Evolutionary conservation across 2,113 vertebrate species (phyloP), one percentile per base, ranked within the genome.

Genomic region (Hippocampus barbouri): DNA sequence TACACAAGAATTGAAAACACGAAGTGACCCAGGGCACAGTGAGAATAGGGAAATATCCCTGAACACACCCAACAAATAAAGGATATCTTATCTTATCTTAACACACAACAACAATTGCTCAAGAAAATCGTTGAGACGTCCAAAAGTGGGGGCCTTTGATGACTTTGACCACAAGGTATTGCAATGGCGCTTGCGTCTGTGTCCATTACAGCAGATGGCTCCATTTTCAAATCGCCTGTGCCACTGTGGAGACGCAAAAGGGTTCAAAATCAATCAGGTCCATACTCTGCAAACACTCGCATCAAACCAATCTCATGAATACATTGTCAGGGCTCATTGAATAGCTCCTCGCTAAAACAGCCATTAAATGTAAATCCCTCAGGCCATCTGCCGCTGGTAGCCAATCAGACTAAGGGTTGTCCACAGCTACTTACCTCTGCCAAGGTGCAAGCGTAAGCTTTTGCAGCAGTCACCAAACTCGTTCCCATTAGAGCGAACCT

Each of bases 401-500:
- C 82, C 80, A 81, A 80, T 88, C 79, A 84, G 71, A 72, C 64
- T 49, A 68, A 71, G 77, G 70, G 75, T 82, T 83, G 74, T 66
- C 78, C 75, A 66, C 77, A 38, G 49, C 79, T 77, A 75, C 79
- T 80, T 41, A 23, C 79, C 68, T 82, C 76, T 10, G 66, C 68
- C 69, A n/a, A 56, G 75, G 66, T 77, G 74, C 79, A 66, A 82
- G 72, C 57, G 38, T 85, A 77, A 83, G 79, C 80, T 78, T 83
- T 76, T 63, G 80, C 83, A 77, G 77, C 77, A 81, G 60, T 75
- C 83, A 60, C 79, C 54, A 79, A 74, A 79, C 81, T 69, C 78
- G 79, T 78, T 89, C 83, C 87, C 83, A 86, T 85, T 85, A 83
- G 83, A 86, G 85, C 86, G 85, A 85, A 86, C 81, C 86, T 83